These are phyloP conservation scores for Momotus momota DNA, from an alignment of 2,797 vertebrate species.

Conservation along the genomic window DNA sequence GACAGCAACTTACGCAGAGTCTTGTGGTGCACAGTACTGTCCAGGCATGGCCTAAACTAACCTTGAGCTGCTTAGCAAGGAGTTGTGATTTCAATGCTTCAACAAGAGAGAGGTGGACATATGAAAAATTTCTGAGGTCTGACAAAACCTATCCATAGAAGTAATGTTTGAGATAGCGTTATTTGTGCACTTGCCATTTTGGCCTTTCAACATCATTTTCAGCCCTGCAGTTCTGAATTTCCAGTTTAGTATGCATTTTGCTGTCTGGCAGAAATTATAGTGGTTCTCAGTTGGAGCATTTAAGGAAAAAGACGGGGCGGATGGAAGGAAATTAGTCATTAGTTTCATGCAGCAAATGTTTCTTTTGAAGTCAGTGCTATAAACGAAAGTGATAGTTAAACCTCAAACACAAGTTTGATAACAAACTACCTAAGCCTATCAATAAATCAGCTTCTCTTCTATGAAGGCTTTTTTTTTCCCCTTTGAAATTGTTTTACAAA, in stretches of 20 bases:
- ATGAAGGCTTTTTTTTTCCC: background rate
- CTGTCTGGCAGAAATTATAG: background rate
- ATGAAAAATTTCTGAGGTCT: background rate
- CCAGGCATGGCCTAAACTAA: background rate
- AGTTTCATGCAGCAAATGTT: background rate
- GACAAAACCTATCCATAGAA: background rate
- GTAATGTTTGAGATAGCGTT: background rate
- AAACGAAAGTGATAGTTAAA: background rate
- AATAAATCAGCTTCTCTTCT: slow-evolving; percentile 5
- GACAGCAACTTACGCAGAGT: background rate
- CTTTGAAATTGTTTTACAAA: slow-evolving; percentile 26
- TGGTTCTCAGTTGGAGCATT: background rate
- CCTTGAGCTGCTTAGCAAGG: background rate
- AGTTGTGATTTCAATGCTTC: background rate
- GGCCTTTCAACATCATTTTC: background rate
- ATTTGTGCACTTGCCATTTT: background rate
- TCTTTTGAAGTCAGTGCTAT: slow-evolving; percentile 12
- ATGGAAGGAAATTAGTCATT: background rate
- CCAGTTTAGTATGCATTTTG: background rate
- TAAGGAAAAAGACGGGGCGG: background rate
- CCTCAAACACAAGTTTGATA: background rate
- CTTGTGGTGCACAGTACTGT: background rate
- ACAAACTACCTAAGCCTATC: background rate
- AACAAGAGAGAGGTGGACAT: background rate
- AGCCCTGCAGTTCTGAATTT: background rate